Conservation (phyloP, 2,797 vertebrate genomes). For the Potorous gilbertii region DNA sequence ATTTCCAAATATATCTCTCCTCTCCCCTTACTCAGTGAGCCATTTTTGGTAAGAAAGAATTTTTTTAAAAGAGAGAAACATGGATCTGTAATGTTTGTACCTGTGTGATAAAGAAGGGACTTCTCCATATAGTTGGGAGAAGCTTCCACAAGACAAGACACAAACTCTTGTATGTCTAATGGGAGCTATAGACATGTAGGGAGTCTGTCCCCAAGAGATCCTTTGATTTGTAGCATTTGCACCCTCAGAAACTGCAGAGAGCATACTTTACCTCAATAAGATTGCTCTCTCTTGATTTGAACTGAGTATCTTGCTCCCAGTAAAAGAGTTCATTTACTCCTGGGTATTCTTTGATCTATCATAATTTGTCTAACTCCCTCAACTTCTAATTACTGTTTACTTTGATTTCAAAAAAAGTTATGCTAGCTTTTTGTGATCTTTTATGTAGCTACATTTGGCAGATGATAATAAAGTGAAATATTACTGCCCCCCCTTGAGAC, state of each 20-base stretch:
- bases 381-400: not conserved
- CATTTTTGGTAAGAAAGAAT: not conserved
- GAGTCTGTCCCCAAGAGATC: not conserved
- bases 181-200: not conserved
- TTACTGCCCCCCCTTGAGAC: not conserved
- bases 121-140: not conserved
- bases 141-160: not conserved
- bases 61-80: not conserved
- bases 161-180: not conserved
- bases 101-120: not conserved
- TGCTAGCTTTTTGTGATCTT: not conserved
- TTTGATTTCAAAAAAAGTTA: not conserved
- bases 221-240: not conserved
- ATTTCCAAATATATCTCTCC: not conserved
- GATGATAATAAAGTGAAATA: not conserved
- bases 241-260: not conserved
- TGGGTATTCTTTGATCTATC: not conserved
- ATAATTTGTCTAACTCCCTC: not conserved
- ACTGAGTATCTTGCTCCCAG: not conserved
- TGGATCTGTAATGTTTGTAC: not conserved
- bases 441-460: not conserved
- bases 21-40: not conserved
- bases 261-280: not conserved
- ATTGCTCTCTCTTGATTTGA: not conserved
- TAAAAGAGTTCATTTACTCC: not conserved